phyloP scores from a whole-genome alignment of 1,140 invertebrate species.

The Ceratina japonica region DNA sequence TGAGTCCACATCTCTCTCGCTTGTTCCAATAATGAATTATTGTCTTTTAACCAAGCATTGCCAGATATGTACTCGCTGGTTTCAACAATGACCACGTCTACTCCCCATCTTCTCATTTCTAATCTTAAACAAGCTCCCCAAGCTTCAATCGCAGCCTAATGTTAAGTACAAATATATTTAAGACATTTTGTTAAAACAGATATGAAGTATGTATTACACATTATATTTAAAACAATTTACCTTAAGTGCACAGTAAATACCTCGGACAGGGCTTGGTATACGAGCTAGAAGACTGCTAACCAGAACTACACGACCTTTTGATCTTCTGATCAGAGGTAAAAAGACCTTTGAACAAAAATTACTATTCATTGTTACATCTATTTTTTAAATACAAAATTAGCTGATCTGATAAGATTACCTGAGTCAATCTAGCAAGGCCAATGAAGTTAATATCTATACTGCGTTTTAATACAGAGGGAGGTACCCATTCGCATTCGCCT shows the following conservation, averaged over 20 bases:
- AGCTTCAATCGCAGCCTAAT: slow-evolving; percentile 88
- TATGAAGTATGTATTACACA: neutral
- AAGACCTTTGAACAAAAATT: slow-evolving; percentile 81
- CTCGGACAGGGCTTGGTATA: slow-evolving; percentile 87
- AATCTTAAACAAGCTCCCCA: slow-evolving; percentile 89
- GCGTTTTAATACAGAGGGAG: slow-evolving; percentile 85
- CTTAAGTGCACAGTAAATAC: slow-evolving; percentile 88
- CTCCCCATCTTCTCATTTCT: slow-evolving; percentile 88
- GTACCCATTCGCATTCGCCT: slow-evolving; percentile 94
- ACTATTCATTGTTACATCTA: slow-evolving; percentile 25
- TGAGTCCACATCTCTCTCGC: slow-evolving; percentile 89
- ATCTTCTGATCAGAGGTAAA: slow-evolving; percentile 87
- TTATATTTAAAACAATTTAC: slow-evolving; percentile 66
- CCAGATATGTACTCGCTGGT: slow-evolving; percentile 90
- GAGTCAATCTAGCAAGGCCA: slow-evolving; percentile 86
- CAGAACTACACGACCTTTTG: slow-evolving; percentile 85
- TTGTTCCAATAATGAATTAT: slow-evolving; percentile 85
- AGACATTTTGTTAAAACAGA: slow-evolving; percentile 5
- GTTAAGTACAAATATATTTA: slow-evolving; percentile 32
- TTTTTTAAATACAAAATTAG: neutral
- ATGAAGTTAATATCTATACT: slow-evolving; percentile 89
- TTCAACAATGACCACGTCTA: slow-evolving; percentile 89
- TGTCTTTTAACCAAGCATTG: slow-evolving; percentile 86
- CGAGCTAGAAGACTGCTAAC: slow-evolving; percentile 85
- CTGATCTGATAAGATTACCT: slow-evolving; percentile 71